Base-by-base conservation (phyloP, 2,888 invertebrate species). In the Sphaerophoria rueppellii region DNA sequence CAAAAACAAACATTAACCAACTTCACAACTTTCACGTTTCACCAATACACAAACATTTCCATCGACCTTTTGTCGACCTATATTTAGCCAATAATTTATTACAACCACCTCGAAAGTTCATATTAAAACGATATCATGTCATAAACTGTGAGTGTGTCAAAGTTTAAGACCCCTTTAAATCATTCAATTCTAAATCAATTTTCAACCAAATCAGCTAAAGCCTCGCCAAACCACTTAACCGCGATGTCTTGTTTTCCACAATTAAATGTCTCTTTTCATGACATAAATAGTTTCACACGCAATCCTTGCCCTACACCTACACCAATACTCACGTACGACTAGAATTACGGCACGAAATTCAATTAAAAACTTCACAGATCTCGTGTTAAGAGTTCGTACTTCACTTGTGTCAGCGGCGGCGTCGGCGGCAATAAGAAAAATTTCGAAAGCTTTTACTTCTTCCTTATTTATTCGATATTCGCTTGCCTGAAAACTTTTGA, bases 311-410 rank as follows among this genome's bases (percentile, higher is more conserved):
- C 32, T 16, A 50, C 14, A 50, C 50, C 50, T 50, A 7, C 57
- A 81, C 61, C 67, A 79, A 67, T 65, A 82, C 82, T 24, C 24
- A 24, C 24, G 24, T 24, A 24, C 79, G 78, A 78, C 78, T 71
- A 60, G 78, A 78, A 78, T 79, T 67, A 74, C 65, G 75, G 74
- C 82, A 82, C 74, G 74, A 79, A 82, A 82, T 82, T 82, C 82
- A 82, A 82, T 82, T 82, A 82, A 82, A 82, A 82, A 82, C 82
- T 82, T 82, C 74, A 54, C 48, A 82, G 74, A 74, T 67, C 32
- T 78, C 78, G 78, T 82, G 78, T 77, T 78, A 43, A 12, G 70
- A 79, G 78, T 78, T 54, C 57, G 67, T 75, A 71, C 65, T 43
- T 48, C 52, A 43, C 11, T 61, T 32, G 40, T 11, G 14, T 61